A percentile compares a stretch with the other conserved stretches of the same genome.
Evolutionary conservation across 2,113 vertebrate genomes (phyloP).

Genomic region (Myrmophylax atrothorax): DNA sequence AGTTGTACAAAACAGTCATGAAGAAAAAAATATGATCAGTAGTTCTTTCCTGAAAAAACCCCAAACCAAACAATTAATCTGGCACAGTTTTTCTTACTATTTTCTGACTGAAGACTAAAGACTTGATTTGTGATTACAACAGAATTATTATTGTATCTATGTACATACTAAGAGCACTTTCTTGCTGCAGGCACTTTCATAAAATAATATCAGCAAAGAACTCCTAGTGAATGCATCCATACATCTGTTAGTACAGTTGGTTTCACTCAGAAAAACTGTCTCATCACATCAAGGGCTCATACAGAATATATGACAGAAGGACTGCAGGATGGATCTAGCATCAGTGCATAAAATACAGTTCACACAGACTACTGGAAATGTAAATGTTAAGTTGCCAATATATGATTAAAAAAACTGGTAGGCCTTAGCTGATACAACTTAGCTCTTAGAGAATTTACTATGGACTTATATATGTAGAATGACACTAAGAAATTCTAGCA

Average conservation of each 20-base stretch:
- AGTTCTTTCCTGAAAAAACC: neutral
- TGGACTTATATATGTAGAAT: neutral
- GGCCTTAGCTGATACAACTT: neutral
- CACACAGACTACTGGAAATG: neutral
- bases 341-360: neutral
- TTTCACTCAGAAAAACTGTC: neutral
- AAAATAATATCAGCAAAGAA: neutral
- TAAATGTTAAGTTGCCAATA: neutral
- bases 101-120: neutral
- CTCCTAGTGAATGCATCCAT: neutral
- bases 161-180: neutral
- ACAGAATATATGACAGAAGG: neutral
- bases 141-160: neutral
- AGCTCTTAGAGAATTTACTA: neutral
- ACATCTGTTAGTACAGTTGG: neutral
- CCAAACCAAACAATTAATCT: neutral
- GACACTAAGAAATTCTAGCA: neutral
- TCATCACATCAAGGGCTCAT: neutral
- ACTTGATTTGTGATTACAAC: neutral
- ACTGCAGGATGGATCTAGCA: neutral
- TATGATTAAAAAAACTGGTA: neutral
- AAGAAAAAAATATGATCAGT: neutral
- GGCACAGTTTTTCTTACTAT: neutral
- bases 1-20: neutral
- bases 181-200: neutral